These are phyloP conservation scores for Pituophis catenifer DNA, from an alignment of 2,113 vertebrate species.

Conservation along the genomic window DNA sequence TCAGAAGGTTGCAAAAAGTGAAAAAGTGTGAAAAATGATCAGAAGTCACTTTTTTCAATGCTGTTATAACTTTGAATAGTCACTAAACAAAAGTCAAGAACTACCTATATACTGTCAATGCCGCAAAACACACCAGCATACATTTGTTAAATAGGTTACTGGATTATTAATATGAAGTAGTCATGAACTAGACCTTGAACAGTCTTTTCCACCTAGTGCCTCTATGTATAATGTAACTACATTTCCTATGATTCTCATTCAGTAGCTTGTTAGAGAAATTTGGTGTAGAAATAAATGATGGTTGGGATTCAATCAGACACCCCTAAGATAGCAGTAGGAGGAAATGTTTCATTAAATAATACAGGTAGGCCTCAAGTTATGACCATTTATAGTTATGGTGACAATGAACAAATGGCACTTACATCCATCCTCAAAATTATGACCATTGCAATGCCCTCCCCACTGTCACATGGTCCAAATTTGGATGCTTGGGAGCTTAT, in stretches of 20 bases:
- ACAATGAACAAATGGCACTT: neutral
- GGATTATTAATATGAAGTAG: too few relatives aligned
- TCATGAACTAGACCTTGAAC: too few relatives aligned
- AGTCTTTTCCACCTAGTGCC: too few relatives aligned
- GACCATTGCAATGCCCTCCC: neutral
- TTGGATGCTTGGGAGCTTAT: neutral
- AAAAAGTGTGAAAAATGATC: too few relatives aligned
- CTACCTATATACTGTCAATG: too few relatives aligned
- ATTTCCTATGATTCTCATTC: neutral
- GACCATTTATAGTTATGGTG: neutral
- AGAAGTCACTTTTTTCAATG: too few relatives aligned
- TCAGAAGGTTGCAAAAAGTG: too few relatives aligned
- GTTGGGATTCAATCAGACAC: neutral
- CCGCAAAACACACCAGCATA: too few relatives aligned
- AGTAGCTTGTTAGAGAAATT: neutral
- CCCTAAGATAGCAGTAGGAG: neutral
- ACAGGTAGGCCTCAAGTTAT: neutral
- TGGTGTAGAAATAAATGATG: neutral
- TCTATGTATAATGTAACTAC: too few relatives aligned
- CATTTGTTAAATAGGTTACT: too few relatives aligned
- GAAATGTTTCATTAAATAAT: neutral
- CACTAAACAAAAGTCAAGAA: too few relatives aligned
- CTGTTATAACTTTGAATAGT: too few relatives aligned
- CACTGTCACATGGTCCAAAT: neutral
- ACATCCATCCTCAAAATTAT: neutral